These are phyloP conservation scores for Chironomus riparius DNA, from an alignment of 2,888 invertebrate genomes.

Conservation along the genomic window DNA sequence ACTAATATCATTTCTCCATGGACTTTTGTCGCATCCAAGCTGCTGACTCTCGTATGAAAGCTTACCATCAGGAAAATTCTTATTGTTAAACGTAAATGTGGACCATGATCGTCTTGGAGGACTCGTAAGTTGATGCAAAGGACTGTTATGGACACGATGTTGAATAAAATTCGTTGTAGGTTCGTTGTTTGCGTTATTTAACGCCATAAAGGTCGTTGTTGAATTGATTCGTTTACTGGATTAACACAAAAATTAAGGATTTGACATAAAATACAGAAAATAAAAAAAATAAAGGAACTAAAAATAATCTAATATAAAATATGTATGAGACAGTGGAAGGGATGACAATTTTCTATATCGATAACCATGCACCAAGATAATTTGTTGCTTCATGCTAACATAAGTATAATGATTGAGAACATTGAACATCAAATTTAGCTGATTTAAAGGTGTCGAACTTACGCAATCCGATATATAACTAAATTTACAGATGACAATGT, in stretches of 20 bases:
- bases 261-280: constrained; percentile 1
- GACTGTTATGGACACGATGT: constrained; percentile 29
- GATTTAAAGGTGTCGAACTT: constrained; percentile 50
- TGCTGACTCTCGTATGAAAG: constrained; percentile 32
- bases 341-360: neutral
- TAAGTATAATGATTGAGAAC: neutral
- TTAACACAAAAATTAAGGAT: constrained; percentile 14
- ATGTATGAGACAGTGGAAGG: neutral
- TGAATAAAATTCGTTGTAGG: constrained; percentile 27
- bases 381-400: neutral
- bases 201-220: constrained; percentile 22
- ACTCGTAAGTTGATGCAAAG: constrained; percentile 30
- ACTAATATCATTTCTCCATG: constrained; percentile 32
- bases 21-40: constrained; percentile 31
- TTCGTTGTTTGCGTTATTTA: constrained; percentile 14
- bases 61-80: constrained; percentile 34
- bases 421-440: constrained; percentile 9
- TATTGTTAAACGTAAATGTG: constrained; percentile 34
- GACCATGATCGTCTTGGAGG: constrained; percentile 33
- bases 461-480: constrained; percentile 87
- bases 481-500: constrained; percentile 87
- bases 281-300: constrained; percentile 19
- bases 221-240: constrained; percentile 25
- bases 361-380: neutral
- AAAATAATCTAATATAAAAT: neutral